Evolutionary conservation across 2,797 vertebrate species (phyloP), one percentile per base, ranked within the genome.

Genomic region (Urocyon cinereoargenteus): DNA sequence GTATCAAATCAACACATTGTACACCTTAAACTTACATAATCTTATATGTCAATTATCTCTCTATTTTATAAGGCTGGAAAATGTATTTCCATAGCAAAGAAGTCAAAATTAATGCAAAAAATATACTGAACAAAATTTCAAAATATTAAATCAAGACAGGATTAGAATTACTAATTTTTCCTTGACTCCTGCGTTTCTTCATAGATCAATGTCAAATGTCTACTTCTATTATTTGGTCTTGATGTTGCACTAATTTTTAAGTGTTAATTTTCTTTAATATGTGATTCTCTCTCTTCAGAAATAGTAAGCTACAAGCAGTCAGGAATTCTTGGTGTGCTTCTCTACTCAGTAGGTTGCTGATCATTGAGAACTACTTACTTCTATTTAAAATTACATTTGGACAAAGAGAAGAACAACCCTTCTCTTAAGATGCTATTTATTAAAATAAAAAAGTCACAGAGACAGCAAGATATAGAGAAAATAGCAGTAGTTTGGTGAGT

Each of bases 321-420:
- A 94, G 8, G 24, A 86, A 75, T 36, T 87, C 26, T 77, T 6
- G 13, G 10, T n/a, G 28, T 31, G 53, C 12, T n/a, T 91, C 26
- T 82, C 6, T 36, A 15, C 3, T 62, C 10, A 82, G 11, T 66
- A 62, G 49, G 22, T 78, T 88, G 75, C 19, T 94, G 26, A 82
- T 72, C 26, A 57, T 34, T 24, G 36, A 83, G n/a, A 68, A 92
- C 57, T 68, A 8, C 70, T 78, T 83, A 90, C 49, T 2, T 14
- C 49, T 96, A n/a, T 40, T 49, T 86, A 90, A 90, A 96, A 72
- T 51, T 55, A 57, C 3, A 57, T 57, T 93, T 89, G 21, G 26
- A 89, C 26, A 62, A 93, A 53, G 24, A 81, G 40, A 85, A 86
- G 28, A 83, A 26, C 3, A 51, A 31, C 1, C 24, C 9, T 49